Base-by-base conservation (phyloP, 2,888 invertebrate genomes). In the Linnaemya vulpina region DNA sequence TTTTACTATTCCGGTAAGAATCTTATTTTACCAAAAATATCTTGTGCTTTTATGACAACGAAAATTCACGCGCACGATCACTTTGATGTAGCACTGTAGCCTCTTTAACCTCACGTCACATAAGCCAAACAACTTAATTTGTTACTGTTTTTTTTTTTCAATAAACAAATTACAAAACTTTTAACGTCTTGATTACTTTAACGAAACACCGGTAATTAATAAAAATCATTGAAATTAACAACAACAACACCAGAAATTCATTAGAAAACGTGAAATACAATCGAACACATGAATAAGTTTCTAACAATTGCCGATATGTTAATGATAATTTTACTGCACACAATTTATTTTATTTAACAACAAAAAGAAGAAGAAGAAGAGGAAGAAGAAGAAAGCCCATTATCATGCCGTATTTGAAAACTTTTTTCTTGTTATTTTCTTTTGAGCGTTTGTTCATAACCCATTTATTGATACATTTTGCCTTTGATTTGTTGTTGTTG, bases 131-230 rank as follows among this genome's bases (percentile, higher is more conserved):
- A 38, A 3, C 43, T 58, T 60, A 58, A 77, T 68, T 70, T 70
- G 67, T 70, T 49, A 49, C n/a, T 63, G 40, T 62, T 62, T 51
- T 49, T 53, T 17, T 65, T 51, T 43, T 71, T 46, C 60, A 53
- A 15, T 20, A n/a, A 46, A 38, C 53, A 73, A 82, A 78, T 78
- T 73, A 81, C 55, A 77, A 70, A 65, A 49, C 46, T 73, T 55
- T 84, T 68, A 51, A 81, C 46, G 55, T 81, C 70, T 81, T 84
- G 62, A 81, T 77, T 77, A 70, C 60, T 82, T 71, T 67, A 75
- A 85, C 78, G 75, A 71, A 55, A 67, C 60, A 71, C 65, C 70
- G 71, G 82, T 79, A 85, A 85, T 85, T 85, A 85, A 82, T 84
- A 81, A 84, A 80, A 74, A 40, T 71, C 43, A 17, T 63, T 49